These are phyloP conservation scores for Sipha flava DNA, from an alignment of 1,140 invertebrate genomes.

Conservation along the genomic window DNA sequence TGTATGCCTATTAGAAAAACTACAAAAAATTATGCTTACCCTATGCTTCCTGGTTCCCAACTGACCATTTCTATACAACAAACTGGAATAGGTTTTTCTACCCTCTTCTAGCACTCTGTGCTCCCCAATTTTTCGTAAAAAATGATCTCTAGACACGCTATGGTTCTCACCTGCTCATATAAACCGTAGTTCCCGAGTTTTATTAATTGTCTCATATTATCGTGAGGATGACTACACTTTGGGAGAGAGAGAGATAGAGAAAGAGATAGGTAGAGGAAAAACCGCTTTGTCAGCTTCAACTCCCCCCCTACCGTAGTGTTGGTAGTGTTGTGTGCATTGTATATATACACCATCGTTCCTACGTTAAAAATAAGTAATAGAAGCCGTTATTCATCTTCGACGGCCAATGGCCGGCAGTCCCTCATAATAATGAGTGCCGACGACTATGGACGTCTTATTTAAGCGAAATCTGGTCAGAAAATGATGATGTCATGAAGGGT, in stretches of 20 bases:
- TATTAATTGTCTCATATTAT: conserved; percentile 15
- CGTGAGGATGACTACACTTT: neutral
- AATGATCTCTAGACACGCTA: conserved; percentile 19
- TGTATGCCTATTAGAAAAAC: neutral
- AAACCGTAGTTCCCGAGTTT: neutral
- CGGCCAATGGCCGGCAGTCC: neutral
- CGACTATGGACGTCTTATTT: conserved; percentile 3
- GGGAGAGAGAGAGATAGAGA: neutral
- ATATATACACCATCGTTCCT: neutral
- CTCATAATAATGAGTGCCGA: neutral
- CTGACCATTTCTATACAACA: neutral
- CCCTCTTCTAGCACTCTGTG: neutral
- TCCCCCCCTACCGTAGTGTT: neutral
- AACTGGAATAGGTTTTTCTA: neutral
- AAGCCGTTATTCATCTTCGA: conserved; percentile 9
- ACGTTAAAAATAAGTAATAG: conserved; percentile 15
- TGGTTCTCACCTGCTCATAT: neutral
- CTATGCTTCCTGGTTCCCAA: no score
- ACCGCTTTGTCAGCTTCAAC: conserved; percentile 25
- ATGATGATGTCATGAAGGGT: conserved; percentile 15
- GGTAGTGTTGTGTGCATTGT: neutral
- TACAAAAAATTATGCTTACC: neutral
- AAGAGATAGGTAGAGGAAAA: neutral
- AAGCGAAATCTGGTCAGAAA: neutral
- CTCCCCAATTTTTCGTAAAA: neutral